phyloP scores from a whole-genome alignment of 2,888 invertebrate genomes.

The Coelopa pilipes region DNA sequence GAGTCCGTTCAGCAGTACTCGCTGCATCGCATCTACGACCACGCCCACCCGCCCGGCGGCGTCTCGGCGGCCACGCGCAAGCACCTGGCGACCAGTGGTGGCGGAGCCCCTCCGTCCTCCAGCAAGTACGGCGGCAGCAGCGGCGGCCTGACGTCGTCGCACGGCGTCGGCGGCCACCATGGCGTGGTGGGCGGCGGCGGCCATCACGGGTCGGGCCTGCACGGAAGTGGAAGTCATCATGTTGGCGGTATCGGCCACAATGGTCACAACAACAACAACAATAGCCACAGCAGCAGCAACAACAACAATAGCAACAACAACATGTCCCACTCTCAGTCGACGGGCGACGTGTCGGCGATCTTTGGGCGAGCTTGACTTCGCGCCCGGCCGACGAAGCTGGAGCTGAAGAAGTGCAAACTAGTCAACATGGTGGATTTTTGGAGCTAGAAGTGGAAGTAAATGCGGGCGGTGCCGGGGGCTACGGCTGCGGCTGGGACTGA shows the following conservation, averaged over 20 bases:
- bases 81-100: slow-evolving; percentile 56
- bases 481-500: neutral
- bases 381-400: slow-evolving; percentile 64
- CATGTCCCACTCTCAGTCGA: slow-evolving; percentile 74
- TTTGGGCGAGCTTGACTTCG: slow-evolving; percentile 73
- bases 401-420: slow-evolving; percentile 67
- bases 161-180: slow-evolving; percentile 49
- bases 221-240: slow-evolving; percentile 49
- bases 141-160: slow-evolving; percentile 40
- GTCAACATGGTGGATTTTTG: slow-evolving; percentile 68
- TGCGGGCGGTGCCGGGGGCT: slow-evolving; percentile 35
- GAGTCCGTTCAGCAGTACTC: slow-evolving; percentile 66
- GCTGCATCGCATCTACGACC: slow-evolving; percentile 64
- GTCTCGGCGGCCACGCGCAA: slow-evolving; percentile 61
- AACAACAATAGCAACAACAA: slow-evolving; percentile 46
- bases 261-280: slow-evolving; percentile 11
- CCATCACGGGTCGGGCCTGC: slow-evolving; percentile 62
- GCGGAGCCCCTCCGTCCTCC: slow-evolving; percentile 47
- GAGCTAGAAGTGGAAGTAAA: slow-evolving; percentile 65
- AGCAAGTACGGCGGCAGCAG: slow-evolving; percentile 61
- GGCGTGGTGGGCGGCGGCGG: slow-evolving; percentile 43
- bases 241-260: slow-evolving; percentile 26
- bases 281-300: slow-evolving; percentile 5
- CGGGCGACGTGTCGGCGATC: slow-evolving; percentile 75
- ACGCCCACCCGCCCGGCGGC: slow-evolving; percentile 43